Percentiles rank a stretch among this genome's conserved stretches.
These are phyloP conservation scores for Ophioninae sp. DNA, from an alignment of 2,888 invertebrate genomes.

Conservation along the genomic window DNA sequence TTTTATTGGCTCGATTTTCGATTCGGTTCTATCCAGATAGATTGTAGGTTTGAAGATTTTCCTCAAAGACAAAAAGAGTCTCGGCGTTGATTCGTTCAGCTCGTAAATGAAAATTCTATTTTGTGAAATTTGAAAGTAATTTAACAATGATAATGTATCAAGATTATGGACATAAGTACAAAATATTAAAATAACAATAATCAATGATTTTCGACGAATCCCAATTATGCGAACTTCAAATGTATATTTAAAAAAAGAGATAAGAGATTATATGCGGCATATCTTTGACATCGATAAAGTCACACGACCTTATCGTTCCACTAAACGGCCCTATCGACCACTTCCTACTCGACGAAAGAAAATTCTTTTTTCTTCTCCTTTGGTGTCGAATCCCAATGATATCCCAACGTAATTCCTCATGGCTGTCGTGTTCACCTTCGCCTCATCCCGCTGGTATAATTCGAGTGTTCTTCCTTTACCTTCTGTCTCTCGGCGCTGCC, in stretches of 20 bases:
- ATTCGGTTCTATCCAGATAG: background rate
- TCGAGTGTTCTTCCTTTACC: background rate
- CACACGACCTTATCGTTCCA: too few relatives aligned
- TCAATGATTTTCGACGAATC: too few relatives aligned
- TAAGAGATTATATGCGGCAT: too few relatives aligned
- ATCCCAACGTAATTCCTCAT: slow-evolving; percentile 16
- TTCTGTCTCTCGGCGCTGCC: slow-evolving; percentile 6
- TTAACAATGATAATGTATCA: too few relatives aligned
- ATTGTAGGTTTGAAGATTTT: background rate
- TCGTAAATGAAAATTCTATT: too few relatives aligned
- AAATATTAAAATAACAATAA: too few relatives aligned
- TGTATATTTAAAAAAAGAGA: too few relatives aligned
- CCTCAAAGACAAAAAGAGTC: background rate
- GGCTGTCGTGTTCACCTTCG: slow-evolving; percentile 3
- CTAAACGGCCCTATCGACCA: too few relatives aligned
- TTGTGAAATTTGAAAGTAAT: too few relatives aligned
- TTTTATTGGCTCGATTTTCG: background rate
- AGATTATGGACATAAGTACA: too few relatives aligned
- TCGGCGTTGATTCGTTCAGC: background rate
- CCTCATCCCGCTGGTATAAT: background rate
- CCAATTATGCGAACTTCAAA: too few relatives aligned
- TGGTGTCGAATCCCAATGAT: background rate
- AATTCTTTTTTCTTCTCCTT: background rate
- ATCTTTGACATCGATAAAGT: too few relatives aligned
- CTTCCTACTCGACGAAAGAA: background rate